These are phyloP conservation scores for Prosapia bicincta DNA, from an alignment of 2,888 invertebrate species.

Conservation along the genomic window DNA sequence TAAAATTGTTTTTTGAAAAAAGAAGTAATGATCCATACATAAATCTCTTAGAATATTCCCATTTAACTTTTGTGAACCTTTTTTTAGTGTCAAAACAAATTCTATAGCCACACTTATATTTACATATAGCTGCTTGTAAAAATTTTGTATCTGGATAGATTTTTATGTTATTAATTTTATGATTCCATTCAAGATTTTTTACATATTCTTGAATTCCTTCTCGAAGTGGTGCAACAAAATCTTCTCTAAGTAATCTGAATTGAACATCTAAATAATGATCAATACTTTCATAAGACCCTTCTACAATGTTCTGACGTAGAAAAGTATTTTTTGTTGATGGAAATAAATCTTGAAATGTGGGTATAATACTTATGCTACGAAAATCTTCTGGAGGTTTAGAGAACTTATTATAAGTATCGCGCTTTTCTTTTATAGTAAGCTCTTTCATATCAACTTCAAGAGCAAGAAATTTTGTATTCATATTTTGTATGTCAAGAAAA, in stretches of 20 bases:
- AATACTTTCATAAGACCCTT: constrained; percentile 60
- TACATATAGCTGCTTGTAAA: neutral
- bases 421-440: neutral
- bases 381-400: constrained; percentile 52
- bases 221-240: constrained; percentile 70
- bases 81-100: constrained; percentile 11
- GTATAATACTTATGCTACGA: constrained; percentile 53
- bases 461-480: neutral
- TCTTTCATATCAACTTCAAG: neutral
- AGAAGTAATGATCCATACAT: constrained; percentile 70
- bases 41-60: constrained; percentile 56
- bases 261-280: constrained; percentile 76
- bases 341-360: constrained; percentile 48
- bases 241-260: constrained; percentile 73
- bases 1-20: constrained; percentile 66
- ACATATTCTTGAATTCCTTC: constrained; percentile 50
- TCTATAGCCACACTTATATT: constrained; percentile 6
- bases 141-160: too few relatives aligned
- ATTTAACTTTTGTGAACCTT: constrained; percentile 44
- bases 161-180: too few relatives aligned
- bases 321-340: constrained; percentile 48
- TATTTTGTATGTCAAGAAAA: neutral
- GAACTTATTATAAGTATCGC: neutral
- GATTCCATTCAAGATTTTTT: too few relatives aligned
- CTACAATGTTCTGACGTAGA: constrained; percentile 56